phyloP scores from a whole-genome alignment of 2,797 vertebrate genomes.

The Falco peregrinus region DNA sequence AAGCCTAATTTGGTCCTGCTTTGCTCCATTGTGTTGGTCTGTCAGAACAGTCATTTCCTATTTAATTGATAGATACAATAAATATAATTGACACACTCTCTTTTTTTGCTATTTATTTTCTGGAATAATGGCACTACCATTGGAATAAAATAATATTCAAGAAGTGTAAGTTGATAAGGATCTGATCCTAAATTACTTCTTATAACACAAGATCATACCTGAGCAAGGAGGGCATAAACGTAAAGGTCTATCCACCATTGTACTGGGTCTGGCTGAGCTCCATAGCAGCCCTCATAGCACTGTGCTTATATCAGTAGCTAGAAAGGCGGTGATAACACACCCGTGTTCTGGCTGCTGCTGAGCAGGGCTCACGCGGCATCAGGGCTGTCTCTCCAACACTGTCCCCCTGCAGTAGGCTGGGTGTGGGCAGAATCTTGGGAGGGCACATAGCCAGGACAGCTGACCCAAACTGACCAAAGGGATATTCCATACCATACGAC shows the following conservation, averaged over 20 bases:
- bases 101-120: not conserved
- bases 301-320: too few relatives aligned
- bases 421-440: too few relatives aligned
- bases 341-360: too few relatives aligned
- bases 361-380: too few relatives aligned
- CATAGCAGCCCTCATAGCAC: too few relatives aligned
- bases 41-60: not conserved
- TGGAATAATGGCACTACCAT: not conserved
- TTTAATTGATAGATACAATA: not conserved
- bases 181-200: not conserved
- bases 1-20: not conserved
- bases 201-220: not conserved
- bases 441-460: too few relatives aligned
- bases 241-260: not conserved
- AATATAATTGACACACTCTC: not conserved
- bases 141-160: not conserved
- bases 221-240: not conserved
- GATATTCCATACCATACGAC: too few relatives aligned
- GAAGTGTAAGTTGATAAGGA: not conserved
- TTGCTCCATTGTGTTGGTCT: fast-evolving
- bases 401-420: too few relatives aligned
- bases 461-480: too few relatives aligned
- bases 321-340: too few relatives aligned
- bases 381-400: too few relatives aligned
- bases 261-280: too few relatives aligned